A percentile compares a stretch with the other conserved stretches of the same genome.
Conservation (phyloP, 2,113 vertebrate species). For the Aegithalos caudatus region DNA sequence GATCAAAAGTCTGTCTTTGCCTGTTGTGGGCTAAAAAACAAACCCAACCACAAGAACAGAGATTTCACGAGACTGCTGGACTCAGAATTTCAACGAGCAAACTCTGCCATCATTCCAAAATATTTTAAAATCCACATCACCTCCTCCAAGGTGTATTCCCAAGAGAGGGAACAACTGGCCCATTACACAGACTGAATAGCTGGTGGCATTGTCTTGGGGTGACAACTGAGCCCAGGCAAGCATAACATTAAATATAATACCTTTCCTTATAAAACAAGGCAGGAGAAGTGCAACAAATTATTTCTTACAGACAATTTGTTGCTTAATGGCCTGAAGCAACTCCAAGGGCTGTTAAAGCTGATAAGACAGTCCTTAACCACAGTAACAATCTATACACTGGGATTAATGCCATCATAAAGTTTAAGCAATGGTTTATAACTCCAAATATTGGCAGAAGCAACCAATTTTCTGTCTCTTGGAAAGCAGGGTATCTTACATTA, state of each 20-base stretch:
- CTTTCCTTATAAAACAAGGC: constrained; percentile 36
- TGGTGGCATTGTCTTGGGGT: background rate
- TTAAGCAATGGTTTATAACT: constrained; percentile 58
- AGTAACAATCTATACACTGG: constrained; percentile 45
- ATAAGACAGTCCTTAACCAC: constrained; percentile 45
- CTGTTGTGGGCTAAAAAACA: background rate
- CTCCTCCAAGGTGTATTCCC: background rate
- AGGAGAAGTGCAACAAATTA: constrained; percentile 53
- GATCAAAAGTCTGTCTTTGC: background rate
- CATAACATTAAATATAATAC: background rate
- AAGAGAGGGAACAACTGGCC: background rate
- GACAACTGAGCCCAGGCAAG: background rate
- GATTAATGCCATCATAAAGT: constrained; percentile 58
- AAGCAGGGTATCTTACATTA: constrained; percentile 34
- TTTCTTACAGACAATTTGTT: constrained; percentile 59
- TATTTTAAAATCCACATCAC: background rate
- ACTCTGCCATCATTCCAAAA: background rate
- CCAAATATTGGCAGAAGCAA: constrained; percentile 60
- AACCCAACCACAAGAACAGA: background rate
- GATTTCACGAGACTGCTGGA: background rate
- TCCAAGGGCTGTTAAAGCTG: constrained; percentile 44
- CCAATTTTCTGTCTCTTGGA: constrained; percentile 58
- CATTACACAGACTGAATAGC: background rate
- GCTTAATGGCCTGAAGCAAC: constrained; percentile 60
- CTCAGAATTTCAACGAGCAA: background rate